Evolutionary conservation across 2,797 vertebrate genomes (phyloP).

Genomic region (Sebastes steindachneri): DNA sequence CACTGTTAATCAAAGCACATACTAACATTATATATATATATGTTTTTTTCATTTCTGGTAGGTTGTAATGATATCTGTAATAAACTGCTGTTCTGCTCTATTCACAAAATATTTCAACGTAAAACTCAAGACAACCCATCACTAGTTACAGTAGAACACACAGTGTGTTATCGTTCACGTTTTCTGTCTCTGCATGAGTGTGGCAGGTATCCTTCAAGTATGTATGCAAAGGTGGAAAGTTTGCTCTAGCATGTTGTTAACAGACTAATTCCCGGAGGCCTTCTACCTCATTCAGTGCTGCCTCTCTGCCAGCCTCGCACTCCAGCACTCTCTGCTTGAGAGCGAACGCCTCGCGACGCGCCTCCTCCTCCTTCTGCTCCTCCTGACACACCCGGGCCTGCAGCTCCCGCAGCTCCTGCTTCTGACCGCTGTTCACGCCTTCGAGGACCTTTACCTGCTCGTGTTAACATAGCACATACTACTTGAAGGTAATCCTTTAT

Average conservation of each 20-base stretch:
- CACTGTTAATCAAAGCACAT: not conserved
- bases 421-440: constrained; percentile 76
- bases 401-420: constrained; percentile 79
- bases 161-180: not conserved
- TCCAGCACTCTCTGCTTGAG: constrained; percentile 79
- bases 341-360: constrained; percentile 69
- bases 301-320: constrained; percentile 79
- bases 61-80: not conserved
- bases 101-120: not conserved
- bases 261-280: constrained; percentile 26
- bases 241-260: constrained; percentile 46
- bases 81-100: not conserved
- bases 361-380: constrained; percentile 79
- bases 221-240: constrained; percentile 34
- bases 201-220: constrained; percentile 36
- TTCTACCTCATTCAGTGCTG: constrained; percentile 83
- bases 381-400: constrained; percentile 78
- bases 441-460: constrained; percentile 84
- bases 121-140: not conserved
- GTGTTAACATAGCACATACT: not conserved
- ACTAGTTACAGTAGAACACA: not conserved
- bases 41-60: no score
- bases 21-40: not conserved
- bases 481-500: constrained; percentile 19
- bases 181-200: not conserved